Conservation (phyloP, 2,113 vertebrate species). For the Ictalurus punctatus region DNA sequence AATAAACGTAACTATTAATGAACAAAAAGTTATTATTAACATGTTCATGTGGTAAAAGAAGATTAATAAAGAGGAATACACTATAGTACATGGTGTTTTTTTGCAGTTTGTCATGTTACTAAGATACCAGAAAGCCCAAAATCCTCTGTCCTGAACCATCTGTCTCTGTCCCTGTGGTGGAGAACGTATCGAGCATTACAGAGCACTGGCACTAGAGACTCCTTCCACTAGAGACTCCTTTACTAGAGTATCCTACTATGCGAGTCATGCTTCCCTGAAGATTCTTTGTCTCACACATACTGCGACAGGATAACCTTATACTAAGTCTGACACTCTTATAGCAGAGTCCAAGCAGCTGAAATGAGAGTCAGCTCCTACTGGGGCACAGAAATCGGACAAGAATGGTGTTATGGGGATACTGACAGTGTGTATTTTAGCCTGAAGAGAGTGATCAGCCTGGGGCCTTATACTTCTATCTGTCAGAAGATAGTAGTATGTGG, state of each 20-base stretch:
- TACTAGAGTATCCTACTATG: too few relatives aligned
- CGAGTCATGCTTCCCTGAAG: not conserved
- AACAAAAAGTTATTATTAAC: not conserved
- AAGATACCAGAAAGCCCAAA: not conserved
- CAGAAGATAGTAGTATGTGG: not conserved
- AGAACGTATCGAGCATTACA: not conserved
- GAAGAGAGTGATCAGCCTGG: conserved; percentile 22
- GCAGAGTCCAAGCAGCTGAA: conserved; percentile 11
- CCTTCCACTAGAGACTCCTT: conserved; percentile 5
- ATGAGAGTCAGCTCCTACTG: conserved; percentile 15
- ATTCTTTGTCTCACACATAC: not conserved
- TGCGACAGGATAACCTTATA: conserved; percentile 2
- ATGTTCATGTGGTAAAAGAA: not conserved
- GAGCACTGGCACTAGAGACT: not conserved
- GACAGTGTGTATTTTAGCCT: conserved; percentile 35
- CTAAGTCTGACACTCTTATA: conserved; percentile 34
- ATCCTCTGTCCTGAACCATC: not conserved
- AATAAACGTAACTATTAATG: not conserved
- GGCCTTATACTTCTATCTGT: not conserved
- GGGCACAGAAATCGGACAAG: conserved; percentile 24
- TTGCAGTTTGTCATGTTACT: not conserved
- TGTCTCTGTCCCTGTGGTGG: not conserved
- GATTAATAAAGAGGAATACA: not conserved
- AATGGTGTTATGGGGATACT: conserved; percentile 17
- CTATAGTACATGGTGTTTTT: not conserved